Base-by-base conservation (phyloP, 2,797 vertebrate genomes). In the Peromyscus eremicus region DNA sequence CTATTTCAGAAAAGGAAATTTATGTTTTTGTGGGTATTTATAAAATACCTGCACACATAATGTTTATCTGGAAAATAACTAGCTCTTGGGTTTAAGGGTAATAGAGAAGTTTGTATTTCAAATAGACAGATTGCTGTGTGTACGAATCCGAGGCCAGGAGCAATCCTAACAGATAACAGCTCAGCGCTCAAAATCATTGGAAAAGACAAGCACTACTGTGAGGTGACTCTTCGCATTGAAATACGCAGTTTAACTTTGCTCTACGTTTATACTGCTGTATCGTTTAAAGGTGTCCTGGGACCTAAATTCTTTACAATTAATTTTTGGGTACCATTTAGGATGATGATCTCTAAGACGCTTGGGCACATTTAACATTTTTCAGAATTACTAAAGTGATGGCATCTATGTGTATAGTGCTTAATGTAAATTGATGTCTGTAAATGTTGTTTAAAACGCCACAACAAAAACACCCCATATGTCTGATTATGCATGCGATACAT, bases 361-460 rank as follows among this genome's bases (percentile, higher is more conserved):
- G 77, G 77, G 80, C 83, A 90, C 91, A 88, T 97, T 97, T 95
- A 95, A 90, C 92, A 89, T 97, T 95, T 97, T 94, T 89, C 80
- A 83, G 80, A 92, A 97, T 95, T 79, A 96, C 90, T 75, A 57
- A 77, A 92, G 91, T 96, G 82, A 96, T 92, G 91, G 95, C 55
- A 71, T 92, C 73, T 90, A 98, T 97, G 97, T 98, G 95, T 97
- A 94, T 49, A 95, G 91, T 94, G 97, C 98, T 97, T 97, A 90
- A 96, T 92, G 93, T n/a, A 94, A 95, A 95, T 95, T 40, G 94
- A 83, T 81, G 77, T 64, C 95, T 97, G 96, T 97, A 94, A 97
- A 95, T 89, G 77, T 83, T 95, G 23, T 96, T 95, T 93, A 97
- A 97, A 89, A 21, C 71, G 71, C 93, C 75, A 82, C 95, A 62